Conservation (phyloP, 1,140 invertebrate species). For the Akabosia matsudoensis region DNA sequence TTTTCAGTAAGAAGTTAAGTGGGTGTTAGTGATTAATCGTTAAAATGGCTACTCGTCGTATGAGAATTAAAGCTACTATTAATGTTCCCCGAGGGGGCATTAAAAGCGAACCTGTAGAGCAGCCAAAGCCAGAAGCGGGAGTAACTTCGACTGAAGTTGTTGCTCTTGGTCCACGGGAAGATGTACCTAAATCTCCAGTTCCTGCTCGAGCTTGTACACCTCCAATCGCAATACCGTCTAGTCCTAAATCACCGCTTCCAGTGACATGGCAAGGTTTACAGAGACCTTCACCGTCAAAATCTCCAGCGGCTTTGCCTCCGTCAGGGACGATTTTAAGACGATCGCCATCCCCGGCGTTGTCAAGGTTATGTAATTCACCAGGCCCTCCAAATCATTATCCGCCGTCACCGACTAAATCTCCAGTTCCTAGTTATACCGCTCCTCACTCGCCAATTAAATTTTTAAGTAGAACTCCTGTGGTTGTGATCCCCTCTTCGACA, state of each 20-base stretch:
- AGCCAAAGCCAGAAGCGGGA: background rate
- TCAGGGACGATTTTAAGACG: background rate
- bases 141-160: background rate
- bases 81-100: slow-evolving; percentile 27
- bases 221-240: background rate
- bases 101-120: background rate
- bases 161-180: background rate
- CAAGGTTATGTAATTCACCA: background rate
- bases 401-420: background rate
- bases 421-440: background rate
- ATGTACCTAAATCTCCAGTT: background rate
- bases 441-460: background rate
- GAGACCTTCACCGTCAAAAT: background rate
- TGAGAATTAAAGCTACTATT: slow-evolving; percentile 40
- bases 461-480: background rate
- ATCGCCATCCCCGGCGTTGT: background rate
- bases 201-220: background rate
- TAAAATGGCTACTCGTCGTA: slow-evolving; percentile 38
- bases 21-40: background rate
- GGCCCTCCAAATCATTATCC: background rate
- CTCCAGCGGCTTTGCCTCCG: background rate
- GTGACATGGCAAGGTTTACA: background rate
- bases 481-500: background rate
- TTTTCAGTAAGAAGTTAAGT: background rate
- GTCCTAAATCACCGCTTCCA: background rate